Base-by-base conservation (phyloP, 2,888 invertebrate species). In the Clivina fossor region DNA sequence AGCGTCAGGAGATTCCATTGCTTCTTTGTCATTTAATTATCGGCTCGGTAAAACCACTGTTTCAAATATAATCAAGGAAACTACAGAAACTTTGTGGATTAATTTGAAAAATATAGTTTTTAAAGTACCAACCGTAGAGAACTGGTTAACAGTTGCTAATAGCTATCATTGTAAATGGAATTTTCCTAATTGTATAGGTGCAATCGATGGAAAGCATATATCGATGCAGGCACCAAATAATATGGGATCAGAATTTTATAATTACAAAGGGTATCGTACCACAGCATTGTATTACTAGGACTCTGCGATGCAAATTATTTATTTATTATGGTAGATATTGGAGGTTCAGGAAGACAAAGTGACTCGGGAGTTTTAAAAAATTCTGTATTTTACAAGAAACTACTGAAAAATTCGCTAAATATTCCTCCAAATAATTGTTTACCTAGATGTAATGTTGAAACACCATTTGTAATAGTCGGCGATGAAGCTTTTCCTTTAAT, bases 231-330 rank as follows among this genome's bases (percentile, higher is more conserved):
- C n/a, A n/a, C n/a, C 60, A 28, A 43, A 54, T 28, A 46, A 59
- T 38, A 32, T 58, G 44, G 61, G 61, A 3, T 62, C 61, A 0
- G 16, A 28, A 5, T 61, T 46, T 44, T 61, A 20, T 20, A 62
- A 64, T 47, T 62, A 62, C 20, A 64, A 63, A 40, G 20, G 51
- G 3, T 24, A n/a, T n/a, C n/a, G n/a, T n/a, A 19, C n/a, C 56
- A 60, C 32, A 62, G 64, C 37, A 58, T 62, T 38, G 57, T 59
- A 28, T 33, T 63, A 2, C 28, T 64, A 3, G 62, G 55, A 15
- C 37, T 61, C 16, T 59, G 60, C 13, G 60, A 63, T 53, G 60
- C 59, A 1, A 56, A 61, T 32, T 62, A 61, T 33, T 19, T 28
- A 28, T 63, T 62, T 32, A 56, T 18, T n/a, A 54, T 55, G n/a